Evolutionary conservation across 2,113 vertebrate genomes (phyloP).

Genomic region (Scartelaos histophorus): DNA sequence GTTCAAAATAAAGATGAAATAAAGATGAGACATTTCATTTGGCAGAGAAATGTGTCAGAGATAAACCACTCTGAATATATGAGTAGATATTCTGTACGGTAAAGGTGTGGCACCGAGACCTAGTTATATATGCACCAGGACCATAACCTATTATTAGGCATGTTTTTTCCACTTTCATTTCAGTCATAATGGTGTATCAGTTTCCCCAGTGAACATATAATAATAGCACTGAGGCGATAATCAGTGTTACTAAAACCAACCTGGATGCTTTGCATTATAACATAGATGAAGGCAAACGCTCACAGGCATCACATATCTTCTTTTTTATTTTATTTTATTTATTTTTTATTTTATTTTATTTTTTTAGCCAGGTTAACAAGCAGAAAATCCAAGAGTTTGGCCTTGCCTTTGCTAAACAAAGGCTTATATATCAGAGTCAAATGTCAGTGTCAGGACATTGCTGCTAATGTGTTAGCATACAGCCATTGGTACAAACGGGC

Average conservation of each 20-base stretch:
- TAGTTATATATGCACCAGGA: constrained; percentile 23
- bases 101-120: neutral
- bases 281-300: neutral
- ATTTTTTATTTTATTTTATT: too few relatives aligned
- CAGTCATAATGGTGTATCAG: constrained; percentile 47
- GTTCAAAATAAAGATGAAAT: neutral
- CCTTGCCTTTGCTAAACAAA: constrained; percentile 43
- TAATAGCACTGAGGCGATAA: constrained; percentile 49
- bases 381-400: neutral
- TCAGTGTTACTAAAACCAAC: constrained; percentile 46
- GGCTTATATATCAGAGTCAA: constrained; percentile 51
- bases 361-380: constrained; percentile 17
- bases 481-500: constrained; percentile 28
- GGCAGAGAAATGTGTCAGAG: too few relatives aligned
- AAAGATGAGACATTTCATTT: too few relatives aligned
- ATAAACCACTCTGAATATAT: neutral
- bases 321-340: too few relatives aligned
- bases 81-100: neutral
- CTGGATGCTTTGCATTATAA: constrained; percentile 31
- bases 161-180: constrained; percentile 43
- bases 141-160: constrained; percentile 49
- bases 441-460: constrained; percentile 62
- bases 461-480: constrained; percentile 63
- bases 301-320: constrained; percentile 12
- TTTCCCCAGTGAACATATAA: constrained; percentile 38